Evolutionary conservation across 2,797 vertebrate genomes (phyloP), one percentile per base, ranked within the genome.

Genomic region (Threskiornis aethiopicus): DNA sequence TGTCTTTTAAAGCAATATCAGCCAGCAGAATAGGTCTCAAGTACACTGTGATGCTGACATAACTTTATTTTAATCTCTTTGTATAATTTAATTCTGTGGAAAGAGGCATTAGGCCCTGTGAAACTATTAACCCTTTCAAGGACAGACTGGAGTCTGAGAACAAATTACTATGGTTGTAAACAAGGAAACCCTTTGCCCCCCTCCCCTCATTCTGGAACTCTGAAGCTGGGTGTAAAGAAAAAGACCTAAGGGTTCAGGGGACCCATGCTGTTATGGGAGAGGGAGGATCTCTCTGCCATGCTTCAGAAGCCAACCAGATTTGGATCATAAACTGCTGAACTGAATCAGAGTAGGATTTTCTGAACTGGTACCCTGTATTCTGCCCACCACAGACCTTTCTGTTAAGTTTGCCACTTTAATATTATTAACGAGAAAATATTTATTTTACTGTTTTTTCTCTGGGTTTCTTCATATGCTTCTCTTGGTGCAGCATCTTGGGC

Each of bases 381-480:
- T 66, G 39, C 13, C 51, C 73, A 47, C 24, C 28, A 39, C 10
- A 39, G 29, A 49, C 5, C 4, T 72, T 87, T 79, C 19, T 28
- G 37, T 78, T 31, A 44, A 51, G 7, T 54, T 84, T 79, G 6
- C 2, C 66, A 25, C 15, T 71, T 78, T 24, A 69, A 19, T 49
- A 42, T 17, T 89, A 39, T 39, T 67, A 31, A 51, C 14, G 13
- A 89, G 52, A 73, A 87, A 75, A 44, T 41, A 61, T 41, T 71
- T 76, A 17, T 72, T 90, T 78, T 58, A 71, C 10, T 26, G 10
- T 71, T 94, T 92, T 84, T 22, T 69, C 16, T 82, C 42, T 78
- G 29, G 0, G 4, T 65, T 46, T 86, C 33, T 78, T 64, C 35
- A 25, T 59, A 31, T 47, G 25, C 9, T 84, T 55, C 21, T 78